Evolutionary conservation across 1,140 invertebrate species (phyloP).

Genomic region (Drosophila tani): DNA sequence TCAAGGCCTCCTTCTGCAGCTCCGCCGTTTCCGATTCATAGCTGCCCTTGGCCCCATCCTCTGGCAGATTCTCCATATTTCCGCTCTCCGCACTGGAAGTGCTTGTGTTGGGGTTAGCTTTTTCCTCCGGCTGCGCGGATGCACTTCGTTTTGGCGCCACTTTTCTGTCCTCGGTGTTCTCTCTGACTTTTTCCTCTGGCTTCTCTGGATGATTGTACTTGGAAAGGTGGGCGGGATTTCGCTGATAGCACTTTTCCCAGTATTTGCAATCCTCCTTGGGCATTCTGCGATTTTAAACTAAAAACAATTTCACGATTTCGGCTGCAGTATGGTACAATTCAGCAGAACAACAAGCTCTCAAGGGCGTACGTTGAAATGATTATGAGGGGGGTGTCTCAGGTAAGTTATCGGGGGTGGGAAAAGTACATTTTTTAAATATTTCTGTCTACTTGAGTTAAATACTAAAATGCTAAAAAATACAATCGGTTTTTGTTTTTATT

Average conservation of each 20-base stretch:
- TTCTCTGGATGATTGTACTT: constrained; percentile 91
- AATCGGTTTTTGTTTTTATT: neutral
- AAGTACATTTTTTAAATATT: neutral
- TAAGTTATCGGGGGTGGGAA: neutral
- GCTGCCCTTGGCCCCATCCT: constrained; percentile 26
- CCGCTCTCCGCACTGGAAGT: constrained; percentile 17
- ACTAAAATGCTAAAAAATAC: neutral
- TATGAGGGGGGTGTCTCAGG: neutral
- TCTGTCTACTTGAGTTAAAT: too few species aligned
- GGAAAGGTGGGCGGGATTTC: constrained; percentile 90
- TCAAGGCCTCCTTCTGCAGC: constrained; percentile 71
- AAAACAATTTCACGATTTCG: constrained; percentile 17
- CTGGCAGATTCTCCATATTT: constrained; percentile 14
- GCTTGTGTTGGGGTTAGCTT: constrained; percentile 28
- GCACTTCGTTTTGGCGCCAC: constrained; percentile 72
- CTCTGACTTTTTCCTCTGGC: constrained; percentile 14
- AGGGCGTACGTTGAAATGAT: neutral
- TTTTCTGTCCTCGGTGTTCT: constrained; percentile 43
- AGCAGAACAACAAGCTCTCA: constrained; percentile 24
- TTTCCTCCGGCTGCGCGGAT: constrained; percentile 11
- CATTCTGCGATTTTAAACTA: constrained; percentile 49
- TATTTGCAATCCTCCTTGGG: constrained; percentile 89
- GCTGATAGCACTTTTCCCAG: constrained; percentile 93
- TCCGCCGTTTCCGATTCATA: constrained; percentile 64
- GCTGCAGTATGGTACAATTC: constrained; percentile 7